Evolutionary conservation across 2,113 vertebrate species (phyloP), one percentile per base, ranked within the genome.

Genomic region (Nothobranchius kuhntae): DNA sequence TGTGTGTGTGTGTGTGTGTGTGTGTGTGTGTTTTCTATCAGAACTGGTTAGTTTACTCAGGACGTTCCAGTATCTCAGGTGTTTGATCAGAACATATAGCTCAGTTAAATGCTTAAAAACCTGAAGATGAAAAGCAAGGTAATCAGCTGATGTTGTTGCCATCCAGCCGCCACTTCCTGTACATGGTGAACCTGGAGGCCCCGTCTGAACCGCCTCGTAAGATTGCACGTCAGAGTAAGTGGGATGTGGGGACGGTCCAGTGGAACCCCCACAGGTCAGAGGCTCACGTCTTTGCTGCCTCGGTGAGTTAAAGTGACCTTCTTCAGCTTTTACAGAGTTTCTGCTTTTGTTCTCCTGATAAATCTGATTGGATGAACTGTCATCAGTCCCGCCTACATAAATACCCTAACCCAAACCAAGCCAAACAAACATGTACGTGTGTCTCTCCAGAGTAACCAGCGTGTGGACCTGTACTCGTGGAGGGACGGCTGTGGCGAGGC

Each of bases 191-290:
- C 83, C 91, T 99, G 68, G 98, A 98, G 60, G 90, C 91, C 0
- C 96, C 96, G 0, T 94, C 93, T 0, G 96, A 99, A 56, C 89
- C 93, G 0, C 94, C 96, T 9, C 89, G 95, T 0, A 99, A 99
- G 84, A 98, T 99, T 21, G 91, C 95, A 7, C 94, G 97, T 0
- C 98, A 99, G 89, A 99, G 98, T 89, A 99, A 99, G 64, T 99
- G 98, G 98, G 98, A 99, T 75, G 95, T 99, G 0, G 98, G 98
- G 17, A 95, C 96, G 0, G 98, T 99, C 65, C 98, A 98, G 92
- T 99, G 98, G 98, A 99, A 99, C 58, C 98, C 96, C 0, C 98
- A 99, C 0, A 93, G 93, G 61, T 91, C 92, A 5, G 94, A 93
- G 0, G 91, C 95, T 0, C 94, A 97, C 77, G 90, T 96, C 51